Evolutionary conservation across 2,113 vertebrate genomes (phyloP).

Genomic region (Lepisosteus oculatus): DNA sequence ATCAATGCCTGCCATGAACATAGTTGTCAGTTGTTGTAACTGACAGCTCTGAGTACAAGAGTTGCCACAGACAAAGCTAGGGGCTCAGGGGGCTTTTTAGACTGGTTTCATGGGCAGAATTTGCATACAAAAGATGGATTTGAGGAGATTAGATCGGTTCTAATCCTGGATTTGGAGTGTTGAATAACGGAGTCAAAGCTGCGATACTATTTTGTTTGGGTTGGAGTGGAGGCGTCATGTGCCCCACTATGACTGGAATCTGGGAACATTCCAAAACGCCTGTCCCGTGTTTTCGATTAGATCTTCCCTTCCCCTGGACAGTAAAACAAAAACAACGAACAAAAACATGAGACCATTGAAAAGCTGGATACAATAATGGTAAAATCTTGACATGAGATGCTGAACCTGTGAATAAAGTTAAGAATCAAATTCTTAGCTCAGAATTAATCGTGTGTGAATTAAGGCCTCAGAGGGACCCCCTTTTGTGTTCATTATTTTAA

Average conservation of each 20-base stretch:
- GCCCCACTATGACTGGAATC: conserved; percentile 28
- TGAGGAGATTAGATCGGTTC: conserved; percentile 41
- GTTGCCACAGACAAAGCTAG: background rate
- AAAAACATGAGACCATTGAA: background rate
- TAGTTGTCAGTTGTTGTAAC: background rate
- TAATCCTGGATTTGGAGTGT: conserved; percentile 58
- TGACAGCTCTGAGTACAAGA: background rate
- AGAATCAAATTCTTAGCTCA: too few species aligned
- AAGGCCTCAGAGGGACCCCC: too few species aligned
- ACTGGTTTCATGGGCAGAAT: conserved; percentile 7
- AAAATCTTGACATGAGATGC: too few species aligned
- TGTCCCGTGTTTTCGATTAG: conserved; percentile 21
- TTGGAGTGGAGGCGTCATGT: conserved; percentile 43
- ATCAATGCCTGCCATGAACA: conserved; percentile 8
- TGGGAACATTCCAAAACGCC: conserved; percentile 24
- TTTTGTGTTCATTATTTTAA: too few species aligned
- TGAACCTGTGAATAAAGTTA: too few species aligned
- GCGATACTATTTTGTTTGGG: conserved; percentile 40
- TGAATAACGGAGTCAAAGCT: conserved; percentile 40
- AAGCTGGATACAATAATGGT: too few species aligned
- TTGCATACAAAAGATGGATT: conserved; percentile 17
- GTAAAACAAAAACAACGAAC: conserved; percentile 15
- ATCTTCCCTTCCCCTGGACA: conserved; percentile 18
- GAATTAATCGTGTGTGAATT: too few species aligned
- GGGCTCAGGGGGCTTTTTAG: background rate